Base-by-base conservation (phyloP, 2,888 invertebrate genomes). In the Drosophila neonasuta region DNA sequence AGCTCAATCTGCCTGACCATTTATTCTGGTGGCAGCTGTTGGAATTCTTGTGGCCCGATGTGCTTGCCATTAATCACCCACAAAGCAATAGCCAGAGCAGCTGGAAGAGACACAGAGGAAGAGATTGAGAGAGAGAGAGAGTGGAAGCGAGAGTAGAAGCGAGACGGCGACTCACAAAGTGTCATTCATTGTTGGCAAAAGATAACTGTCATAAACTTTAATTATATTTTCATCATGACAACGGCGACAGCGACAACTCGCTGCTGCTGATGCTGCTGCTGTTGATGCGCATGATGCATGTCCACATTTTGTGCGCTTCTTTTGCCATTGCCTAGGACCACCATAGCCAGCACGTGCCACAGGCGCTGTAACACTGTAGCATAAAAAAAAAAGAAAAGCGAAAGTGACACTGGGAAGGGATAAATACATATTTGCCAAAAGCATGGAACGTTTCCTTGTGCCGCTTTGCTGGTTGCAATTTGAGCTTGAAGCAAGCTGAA, bases 161-260 rank as follows among this genome's bases (percentile, higher is more conserved):
- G 15, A 11, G 42, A 9, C 9, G 2, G 6, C 20, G 7, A n/a
- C 50, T 45, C 44, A 59, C 44, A 36, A 63, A 65, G 65, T 64
- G 68, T 76, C 79, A 75, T 65, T 81, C 79, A 75, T 80, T 86
- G 87, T 79, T 84, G 65, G 60, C 74, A 63, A 65, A 73, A 87
- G 79, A 82, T 75, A 85, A 72, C 82, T 87, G 87, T 83, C 82
- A 85, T 81, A 83, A 83, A 87, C 86, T 83, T 83, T 87, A 87
- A 83, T 87, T 83, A 83, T 85, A 87, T 83, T 87, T 87, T 77
- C 87, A 85, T 69, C 79, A 74, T 70, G 81, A 70, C 69, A 68
- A 64, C 62, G 68, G 58, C 45, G 54, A 48, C 36, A 41, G 15
- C 39, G 39, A 41, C 39, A 41, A 20, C 48, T 44, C 45, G 17